These are phyloP conservation scores for Hepsetus odoe DNA, from an alignment of 2,113 vertebrate species.

Conservation along the genomic window DNA sequence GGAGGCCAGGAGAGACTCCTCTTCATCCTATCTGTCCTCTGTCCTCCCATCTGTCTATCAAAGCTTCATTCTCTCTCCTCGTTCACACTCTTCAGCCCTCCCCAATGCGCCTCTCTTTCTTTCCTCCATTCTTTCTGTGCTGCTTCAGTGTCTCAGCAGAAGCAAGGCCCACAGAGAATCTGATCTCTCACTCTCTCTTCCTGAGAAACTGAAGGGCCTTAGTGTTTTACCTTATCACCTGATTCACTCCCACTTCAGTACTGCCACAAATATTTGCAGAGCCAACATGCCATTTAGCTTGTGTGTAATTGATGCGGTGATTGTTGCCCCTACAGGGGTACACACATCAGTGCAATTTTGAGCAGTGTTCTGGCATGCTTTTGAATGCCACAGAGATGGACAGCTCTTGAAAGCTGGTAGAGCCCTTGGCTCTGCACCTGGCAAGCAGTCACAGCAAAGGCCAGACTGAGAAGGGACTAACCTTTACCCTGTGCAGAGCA, in stretches of 20 bases:
- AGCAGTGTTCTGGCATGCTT: slow-evolving; percentile 39
- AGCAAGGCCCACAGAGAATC: slow-evolving; percentile 53
- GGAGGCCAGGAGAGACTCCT: slow-evolving; percentile 79
- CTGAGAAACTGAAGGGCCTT: slow-evolving; percentile 42
- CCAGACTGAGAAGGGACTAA: slow-evolving; percentile 31
- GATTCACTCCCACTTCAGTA: slow-evolving; percentile 55
- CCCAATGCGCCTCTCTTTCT: background rate
- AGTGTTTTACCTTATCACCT: slow-evolving; percentile 47
- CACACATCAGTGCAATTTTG: slow-evolving; percentile 42
- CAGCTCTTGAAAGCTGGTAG: slow-evolving; percentile 2
- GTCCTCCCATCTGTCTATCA: slow-evolving; percentile 77
- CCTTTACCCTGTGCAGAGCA: slow-evolving; percentile 33
- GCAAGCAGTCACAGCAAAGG: slow-evolving; percentile 30
- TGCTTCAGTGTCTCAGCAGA: slow-evolving; percentile 63
- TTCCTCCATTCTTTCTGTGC: background rate
- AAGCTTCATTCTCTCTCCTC: slow-evolving; percentile 77
- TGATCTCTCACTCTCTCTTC: slow-evolving; percentile 61
- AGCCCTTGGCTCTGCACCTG: slow-evolving; percentile 29
- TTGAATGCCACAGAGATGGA: background rate
- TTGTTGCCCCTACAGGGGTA: slow-evolving; percentile 51
- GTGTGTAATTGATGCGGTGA: slow-evolving; percentile 55
- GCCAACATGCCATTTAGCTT: slow-evolving; percentile 53
- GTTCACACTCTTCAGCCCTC: slow-evolving; percentile 20
- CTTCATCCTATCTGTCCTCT: slow-evolving; percentile 75
- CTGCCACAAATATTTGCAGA: slow-evolving; percentile 51